Percentiles rank a stretch among this genome's conserved stretches.
phyloP scores from a whole-genome alignment of 2,888 invertebrate genomes.

The Rhamphomyia laevipes region DNA sequence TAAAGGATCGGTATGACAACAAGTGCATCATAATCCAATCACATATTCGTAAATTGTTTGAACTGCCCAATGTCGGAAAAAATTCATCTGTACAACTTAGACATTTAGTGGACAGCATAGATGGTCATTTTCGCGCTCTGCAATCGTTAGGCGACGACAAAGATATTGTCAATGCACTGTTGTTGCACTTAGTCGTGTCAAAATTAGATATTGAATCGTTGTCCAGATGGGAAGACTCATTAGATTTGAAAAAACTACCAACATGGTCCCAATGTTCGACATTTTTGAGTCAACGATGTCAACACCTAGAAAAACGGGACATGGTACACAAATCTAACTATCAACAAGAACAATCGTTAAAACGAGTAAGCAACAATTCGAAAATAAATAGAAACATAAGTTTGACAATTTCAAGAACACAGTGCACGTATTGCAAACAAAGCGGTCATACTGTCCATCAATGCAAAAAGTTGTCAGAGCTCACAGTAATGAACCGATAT shows the following conservation, averaged over 20 bases:
- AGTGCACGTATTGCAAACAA: not conserved
- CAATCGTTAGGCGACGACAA: conserved; percentile 6
- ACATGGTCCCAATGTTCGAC: conserved; percentile 9
- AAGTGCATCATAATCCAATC: conserved; percentile 7
- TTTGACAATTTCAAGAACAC: not conserved
- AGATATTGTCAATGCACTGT: conserved; percentile 8
- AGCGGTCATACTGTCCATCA: not conserved
- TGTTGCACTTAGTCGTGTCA: conserved; percentile 8
- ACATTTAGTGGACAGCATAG: conserved; percentile 7
- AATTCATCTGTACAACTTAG: conserved; percentile 6
- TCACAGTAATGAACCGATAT: not conserved
- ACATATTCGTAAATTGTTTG: conserved; percentile 7
- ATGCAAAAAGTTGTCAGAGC: not conserved
- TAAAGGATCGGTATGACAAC: not conserved
- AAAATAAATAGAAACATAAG: not conserved
- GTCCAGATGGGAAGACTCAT: conserved; percentile 10
- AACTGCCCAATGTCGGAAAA: conserved; percentile 2
- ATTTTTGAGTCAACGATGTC: conserved; percentile 7
- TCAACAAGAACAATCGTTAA: not conserved
- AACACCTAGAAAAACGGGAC: not conserved
- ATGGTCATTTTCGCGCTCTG: conserved; percentile 8
- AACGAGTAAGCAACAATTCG: not conserved
- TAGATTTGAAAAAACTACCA: conserved; percentile 10
- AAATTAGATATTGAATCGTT: conserved; percentile 9
- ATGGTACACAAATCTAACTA: not conserved